Base-by-base conservation (phyloP, 2,113 vertebrate genomes). In the Podiceps cristatus region DNA sequence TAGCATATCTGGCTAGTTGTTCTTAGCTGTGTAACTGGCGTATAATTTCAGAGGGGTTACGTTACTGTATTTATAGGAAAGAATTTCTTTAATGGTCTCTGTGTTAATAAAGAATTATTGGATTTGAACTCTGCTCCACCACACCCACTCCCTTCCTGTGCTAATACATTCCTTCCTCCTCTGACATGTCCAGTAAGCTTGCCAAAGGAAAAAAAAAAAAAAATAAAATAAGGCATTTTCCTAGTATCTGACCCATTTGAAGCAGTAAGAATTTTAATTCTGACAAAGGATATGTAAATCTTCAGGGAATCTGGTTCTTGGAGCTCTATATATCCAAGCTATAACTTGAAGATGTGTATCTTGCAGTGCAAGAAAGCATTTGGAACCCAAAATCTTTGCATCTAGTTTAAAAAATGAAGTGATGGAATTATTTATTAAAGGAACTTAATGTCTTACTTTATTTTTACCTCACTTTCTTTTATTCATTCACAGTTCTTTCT, bases 121-220 rank as follows among this genome's bases (percentile, higher is more conserved):
- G 9, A 85, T 64, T 75, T 96, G 83, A 96, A 87, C 86, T 93
- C 56, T 87, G 27, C 44, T 93, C 33, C 1, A 6, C 60, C 27
- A 5, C 69, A 85, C 42, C 78, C 64, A 35, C 64, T 87, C 55
- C 20, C 24, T 74, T 92, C 72, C 62, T 81, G 68, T 94, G 17
- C 60, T 90, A 85, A 96, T 89, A 64, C 56, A 87, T 89, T 96
- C 83, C 62, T 89, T 93, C 79, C 69, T 87, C 31, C 56, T 71
- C 71, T 86, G 76, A 91, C 29, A 85, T 28, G 29, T 87, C 44
- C 0, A 0, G 35, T 78, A 60, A 45, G 13, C 17, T 94, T 64
- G 74, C 77, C 87, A 94, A 93, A 71, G 4, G 29, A 33, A 19
- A 86, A 28, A 22, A 5, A 5, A 33, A 33, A 19, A 86, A 28